Conservation (phyloP, 2,888 invertebrate species). For the Autographa pulchrina region DNA sequence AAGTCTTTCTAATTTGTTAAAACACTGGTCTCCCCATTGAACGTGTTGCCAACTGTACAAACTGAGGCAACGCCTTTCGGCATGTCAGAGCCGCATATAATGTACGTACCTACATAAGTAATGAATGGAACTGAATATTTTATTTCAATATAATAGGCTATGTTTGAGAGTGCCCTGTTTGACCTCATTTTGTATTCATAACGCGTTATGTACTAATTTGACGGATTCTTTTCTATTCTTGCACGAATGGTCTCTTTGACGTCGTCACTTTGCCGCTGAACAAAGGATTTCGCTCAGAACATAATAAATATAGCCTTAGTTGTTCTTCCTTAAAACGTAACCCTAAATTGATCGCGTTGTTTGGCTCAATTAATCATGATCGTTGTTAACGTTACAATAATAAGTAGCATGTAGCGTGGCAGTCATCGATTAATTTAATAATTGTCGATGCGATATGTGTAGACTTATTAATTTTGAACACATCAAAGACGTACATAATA, state of each 20-base stretch:
- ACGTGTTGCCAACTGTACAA: slow-evolving; percentile 83
- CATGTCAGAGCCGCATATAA: slow-evolving; percentile 76
- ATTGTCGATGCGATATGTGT: slow-evolving; percentile 11
- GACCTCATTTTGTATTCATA: slow-evolving; percentile 88
- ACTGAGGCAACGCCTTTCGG: slow-evolving; percentile 84
- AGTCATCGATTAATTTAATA: slow-evolving; percentile 5
- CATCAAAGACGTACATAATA: background rate
- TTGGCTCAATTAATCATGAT: slow-evolving; percentile 42
- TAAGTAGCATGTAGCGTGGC: background rate
- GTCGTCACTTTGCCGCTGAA: slow-evolving; percentile 74
- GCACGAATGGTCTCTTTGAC: slow-evolving; percentile 82
- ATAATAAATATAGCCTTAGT: slow-evolving; percentile 57
- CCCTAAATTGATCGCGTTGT: slow-evolving; percentile 41
- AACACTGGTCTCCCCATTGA: slow-evolving; percentile 72
- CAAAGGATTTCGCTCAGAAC: slow-evolving; percentile 66
- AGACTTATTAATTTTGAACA: slow-evolving; percentile 63
- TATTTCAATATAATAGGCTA: slow-evolving; percentile 85
- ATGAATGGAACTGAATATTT: slow-evolving; percentile 88
- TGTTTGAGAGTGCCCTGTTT: slow-evolving; percentile 86
- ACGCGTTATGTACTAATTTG: slow-evolving; percentile 87
- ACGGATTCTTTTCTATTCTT: slow-evolving; percentile 84
- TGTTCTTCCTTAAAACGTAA: slow-evolving; percentile 33
- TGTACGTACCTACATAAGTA: slow-evolving; percentile 75
- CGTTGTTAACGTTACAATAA: slow-evolving; percentile 27
- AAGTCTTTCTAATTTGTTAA: slow-evolving; percentile 72